Conservation (phyloP, 2,888 invertebrate species). For the Sinhomidia bicolor region DNA sequence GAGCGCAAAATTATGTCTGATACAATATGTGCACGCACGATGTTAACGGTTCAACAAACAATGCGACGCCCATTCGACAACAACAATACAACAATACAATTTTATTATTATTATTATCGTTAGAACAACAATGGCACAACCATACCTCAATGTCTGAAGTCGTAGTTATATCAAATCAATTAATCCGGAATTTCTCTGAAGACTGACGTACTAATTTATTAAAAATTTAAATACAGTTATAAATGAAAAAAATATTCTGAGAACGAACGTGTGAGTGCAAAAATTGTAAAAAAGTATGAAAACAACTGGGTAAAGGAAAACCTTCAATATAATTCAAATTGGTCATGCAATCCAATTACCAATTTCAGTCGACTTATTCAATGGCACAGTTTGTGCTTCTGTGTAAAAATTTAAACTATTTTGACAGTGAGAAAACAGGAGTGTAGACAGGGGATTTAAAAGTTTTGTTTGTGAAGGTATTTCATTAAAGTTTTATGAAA, state of each 20-base stretch:
- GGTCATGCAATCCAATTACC: not conserved
- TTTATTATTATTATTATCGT: conserved; percentile 7
- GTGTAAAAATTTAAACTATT: no score
- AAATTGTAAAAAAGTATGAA: not conserved
- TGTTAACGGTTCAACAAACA: not conserved
- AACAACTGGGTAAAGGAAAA: not conserved
- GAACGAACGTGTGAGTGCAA: conserved; percentile 5
- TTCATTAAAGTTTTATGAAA: no score
- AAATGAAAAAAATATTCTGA: not conserved
- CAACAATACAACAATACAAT: conserved; percentile 10
- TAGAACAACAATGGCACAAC: conserved; percentile 59
- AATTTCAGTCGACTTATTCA: not conserved
- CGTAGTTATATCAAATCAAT: conserved; percentile 48
- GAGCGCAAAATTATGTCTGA: not conserved
- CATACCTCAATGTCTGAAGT: conserved; percentile 70
- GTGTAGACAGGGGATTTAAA: no score
- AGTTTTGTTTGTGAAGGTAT: no score
- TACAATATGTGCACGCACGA: not conserved
- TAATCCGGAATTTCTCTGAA: conserved; percentile 66
- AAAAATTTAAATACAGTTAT: conserved; percentile 11
- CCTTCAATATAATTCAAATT: not conserved
- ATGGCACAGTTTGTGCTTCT: not conserved
- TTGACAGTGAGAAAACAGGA: no score
- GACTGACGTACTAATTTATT: conserved; percentile 65
- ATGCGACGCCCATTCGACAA: conserved; percentile 1